A percentile compares a stretch with the other conserved stretches of the same genome.
phyloP scores from a whole-genome alignment of 2,113 vertebrate species.

The Chroicocephalus ridibundus region DNA sequence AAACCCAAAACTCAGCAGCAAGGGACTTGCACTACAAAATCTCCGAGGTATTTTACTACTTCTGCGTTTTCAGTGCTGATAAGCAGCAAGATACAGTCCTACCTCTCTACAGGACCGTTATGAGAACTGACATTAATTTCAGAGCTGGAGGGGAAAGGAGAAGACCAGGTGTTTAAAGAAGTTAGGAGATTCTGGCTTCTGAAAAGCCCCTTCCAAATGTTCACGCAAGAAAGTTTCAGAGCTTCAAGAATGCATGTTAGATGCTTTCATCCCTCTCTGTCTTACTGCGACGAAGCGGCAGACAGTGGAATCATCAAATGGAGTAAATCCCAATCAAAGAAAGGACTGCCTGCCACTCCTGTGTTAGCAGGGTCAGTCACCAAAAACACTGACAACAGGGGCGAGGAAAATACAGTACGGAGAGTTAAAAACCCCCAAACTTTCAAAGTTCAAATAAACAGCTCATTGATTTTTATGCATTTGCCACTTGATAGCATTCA shows the following conservation, averaged over 20 bases:
- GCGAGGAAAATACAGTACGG: not conserved
- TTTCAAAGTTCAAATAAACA: not conserved
- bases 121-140: not conserved
- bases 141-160: not conserved
- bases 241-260: not conserved
- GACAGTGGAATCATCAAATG: not conserved
- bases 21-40: not conserved
- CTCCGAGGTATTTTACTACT: not conserved
- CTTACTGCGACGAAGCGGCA: not conserved
- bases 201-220: not conserved
- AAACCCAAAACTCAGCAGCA: not conserved
- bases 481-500: not conserved
- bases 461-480: not conserved
- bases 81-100: not conserved
- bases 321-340: not conserved
- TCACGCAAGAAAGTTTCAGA: not conserved
- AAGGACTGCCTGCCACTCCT: not conserved
- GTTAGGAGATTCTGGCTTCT: not conserved
- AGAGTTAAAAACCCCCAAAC: not conserved
- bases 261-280: not conserved
- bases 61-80: not conserved
- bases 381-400: not conserved
- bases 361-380: not conserved
- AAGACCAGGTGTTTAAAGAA: not conserved
- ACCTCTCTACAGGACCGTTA: not conserved